Conservation (phyloP, 2,113 vertebrate species). For the Ursus arctos region DNA sequence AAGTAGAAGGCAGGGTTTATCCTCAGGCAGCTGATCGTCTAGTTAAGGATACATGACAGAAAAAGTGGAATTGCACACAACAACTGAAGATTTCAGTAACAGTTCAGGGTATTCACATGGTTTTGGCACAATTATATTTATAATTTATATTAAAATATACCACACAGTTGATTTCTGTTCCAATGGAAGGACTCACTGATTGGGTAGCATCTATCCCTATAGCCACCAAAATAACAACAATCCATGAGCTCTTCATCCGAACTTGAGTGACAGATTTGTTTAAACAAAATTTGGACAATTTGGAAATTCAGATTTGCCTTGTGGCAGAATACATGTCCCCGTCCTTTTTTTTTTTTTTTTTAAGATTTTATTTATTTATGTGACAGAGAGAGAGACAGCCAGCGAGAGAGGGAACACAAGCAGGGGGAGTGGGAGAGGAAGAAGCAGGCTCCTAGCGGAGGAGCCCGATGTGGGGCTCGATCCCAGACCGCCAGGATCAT, state of each 20-base stretch:
- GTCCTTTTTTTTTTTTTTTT: background rate
- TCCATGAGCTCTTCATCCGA: background rate
- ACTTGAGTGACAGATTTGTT: conserved; percentile 28
- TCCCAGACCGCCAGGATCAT: too few relatives aligned
- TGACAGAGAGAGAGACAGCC: too few relatives aligned
- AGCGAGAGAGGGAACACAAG: too few relatives aligned
- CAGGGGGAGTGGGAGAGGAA: too few relatives aligned
- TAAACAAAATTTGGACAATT: conserved; percentile 49
- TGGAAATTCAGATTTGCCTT: conserved; percentile 27
- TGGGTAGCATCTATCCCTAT: background rate
- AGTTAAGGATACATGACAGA: background rate
- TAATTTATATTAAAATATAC: conserved; percentile 61
- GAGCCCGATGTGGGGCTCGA: too few relatives aligned
- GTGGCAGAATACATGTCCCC: background rate
- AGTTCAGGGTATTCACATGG: background rate
- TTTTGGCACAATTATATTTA: conserved; percentile 42
- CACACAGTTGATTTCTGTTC: background rate
- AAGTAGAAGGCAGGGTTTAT: conserved; percentile 27
- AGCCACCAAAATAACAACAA: conserved; percentile 13
- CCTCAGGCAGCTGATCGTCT: conserved; percentile 41
- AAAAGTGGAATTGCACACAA: conserved; percentile 24
- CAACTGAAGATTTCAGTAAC: conserved; percentile 40
- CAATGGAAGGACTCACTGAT: background rate
- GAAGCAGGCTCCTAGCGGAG: too few relatives aligned
- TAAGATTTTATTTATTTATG: too few relatives aligned